Conservation (phyloP, 2,113 vertebrate species). For the Blennius ocellaris region DNA sequence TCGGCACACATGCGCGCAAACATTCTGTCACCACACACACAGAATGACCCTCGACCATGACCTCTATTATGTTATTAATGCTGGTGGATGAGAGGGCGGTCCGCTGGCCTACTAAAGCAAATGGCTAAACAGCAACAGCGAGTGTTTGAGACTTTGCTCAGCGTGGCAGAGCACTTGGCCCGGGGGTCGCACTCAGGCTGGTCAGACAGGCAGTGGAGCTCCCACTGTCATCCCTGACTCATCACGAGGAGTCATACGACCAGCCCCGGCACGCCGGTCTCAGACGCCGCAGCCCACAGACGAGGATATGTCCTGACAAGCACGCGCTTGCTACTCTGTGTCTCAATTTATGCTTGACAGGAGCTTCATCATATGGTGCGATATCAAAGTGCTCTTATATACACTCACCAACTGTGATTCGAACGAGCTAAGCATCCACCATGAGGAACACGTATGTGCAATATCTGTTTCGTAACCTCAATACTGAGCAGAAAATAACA, state of each 20-base stretch:
- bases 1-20: constrained; percentile 39
- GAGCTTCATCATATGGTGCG: constrained; percentile 17
- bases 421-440: too few relatives aligned
- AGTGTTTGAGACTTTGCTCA: constrained; percentile 27
- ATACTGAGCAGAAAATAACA: too few relatives aligned
- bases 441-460: too few relatives aligned
- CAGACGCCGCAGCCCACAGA: constrained; percentile 44
- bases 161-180: constrained; percentile 26
- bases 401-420: too few relatives aligned
- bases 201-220: constrained; percentile 47
- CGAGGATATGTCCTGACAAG: constrained; percentile 39
- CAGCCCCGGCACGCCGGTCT: constrained; percentile 42
- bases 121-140: constrained; percentile 41
- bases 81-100: constrained; percentile 33
- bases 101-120: constrained; percentile 23
- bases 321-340: background rate
- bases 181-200: constrained; percentile 42
- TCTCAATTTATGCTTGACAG: constrained; percentile 35
- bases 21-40: constrained; percentile 42
- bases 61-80: constrained; percentile 65
- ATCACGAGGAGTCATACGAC: constrained; percentile 58
- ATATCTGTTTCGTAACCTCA: too few relatives aligned
- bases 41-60: constrained; percentile 47
- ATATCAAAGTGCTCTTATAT: constrained; percentile 6
- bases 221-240: constrained; percentile 65